Conservation (phyloP, 2,888 invertebrate genomes). For the Drepana falcataria region DNA sequence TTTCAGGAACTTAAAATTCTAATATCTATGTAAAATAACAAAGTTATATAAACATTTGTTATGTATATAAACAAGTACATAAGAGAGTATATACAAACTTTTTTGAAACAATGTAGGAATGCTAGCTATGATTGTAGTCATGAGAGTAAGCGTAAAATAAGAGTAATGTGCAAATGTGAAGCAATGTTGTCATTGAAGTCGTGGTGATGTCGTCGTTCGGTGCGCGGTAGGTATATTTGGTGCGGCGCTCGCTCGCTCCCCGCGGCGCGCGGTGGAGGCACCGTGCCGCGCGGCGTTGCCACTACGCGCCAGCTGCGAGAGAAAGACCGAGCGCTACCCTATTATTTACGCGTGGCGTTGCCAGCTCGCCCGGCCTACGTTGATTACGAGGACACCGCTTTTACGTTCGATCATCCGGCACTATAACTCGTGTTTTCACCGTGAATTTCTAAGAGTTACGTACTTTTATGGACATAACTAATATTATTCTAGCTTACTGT, state of each 20-base stretch:
- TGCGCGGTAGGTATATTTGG: slow-evolving; percentile 66
- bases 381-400: slow-evolving; percentile 79
- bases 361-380: slow-evolving; percentile 73
- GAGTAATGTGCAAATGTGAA: slow-evolving; percentile 31
- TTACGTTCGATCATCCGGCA: slow-evolving; percentile 74
- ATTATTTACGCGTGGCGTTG: slow-evolving; percentile 79
- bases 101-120: slow-evolving; percentile 3
- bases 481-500: slow-evolving; percentile 14
- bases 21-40: background rate
- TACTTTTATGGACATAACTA: slow-evolving; percentile 20
- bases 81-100: slow-evolving; percentile 16
- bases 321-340: slow-evolving; percentile 77
- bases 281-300: slow-evolving; percentile 68
- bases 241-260: slow-evolving; percentile 20
- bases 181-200: slow-evolving; percentile 47
- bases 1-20: no score
- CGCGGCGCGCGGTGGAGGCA: slow-evolving; percentile 44
- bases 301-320: slow-evolving; percentile 75
- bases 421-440: slow-evolving; percentile 44
- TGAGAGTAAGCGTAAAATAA: slow-evolving; percentile 9
- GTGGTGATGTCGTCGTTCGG: slow-evolving; percentile 29
- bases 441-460: slow-evolving; percentile 26
- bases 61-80: slow-evolving; percentile 23
- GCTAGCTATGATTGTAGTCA: slow-evolving; percentile 10
- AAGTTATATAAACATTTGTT: slow-evolving; percentile 14